phyloP scores from a whole-genome alignment of 1,140 invertebrate genomes.

The Eulimnadia texana region DNA sequence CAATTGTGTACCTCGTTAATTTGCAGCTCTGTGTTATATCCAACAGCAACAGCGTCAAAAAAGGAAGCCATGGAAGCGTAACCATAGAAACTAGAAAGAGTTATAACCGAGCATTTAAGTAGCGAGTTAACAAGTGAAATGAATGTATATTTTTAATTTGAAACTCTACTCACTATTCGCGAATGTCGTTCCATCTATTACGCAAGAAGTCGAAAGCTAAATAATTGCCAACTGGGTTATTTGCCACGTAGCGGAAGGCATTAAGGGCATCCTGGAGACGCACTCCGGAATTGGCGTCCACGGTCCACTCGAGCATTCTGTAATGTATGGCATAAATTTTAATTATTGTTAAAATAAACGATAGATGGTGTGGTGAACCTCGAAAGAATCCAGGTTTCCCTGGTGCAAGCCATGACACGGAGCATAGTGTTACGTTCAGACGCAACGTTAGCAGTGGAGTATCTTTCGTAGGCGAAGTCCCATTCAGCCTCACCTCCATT shows the following conservation, averaged over 20 bases:
- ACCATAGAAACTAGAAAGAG: not conserved
- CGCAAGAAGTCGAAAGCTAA: constrained; percentile 57
- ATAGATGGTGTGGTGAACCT: too few species aligned
- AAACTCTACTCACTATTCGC: constrained; percentile 56
- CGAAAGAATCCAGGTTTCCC: not conserved
- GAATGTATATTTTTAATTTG: too few species aligned
- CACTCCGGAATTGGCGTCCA: constrained; percentile 21
- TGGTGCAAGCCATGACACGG: not conserved
- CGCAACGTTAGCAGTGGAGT: constrained; percentile 50
- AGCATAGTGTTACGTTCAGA: not conserved
- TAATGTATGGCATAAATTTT: too few species aligned
- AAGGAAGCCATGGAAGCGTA: not conserved
- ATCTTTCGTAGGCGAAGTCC: constrained; percentile 62
- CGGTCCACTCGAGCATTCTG: constrained; percentile 22
- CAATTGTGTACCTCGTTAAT: not conserved
- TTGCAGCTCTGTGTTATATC: not conserved
- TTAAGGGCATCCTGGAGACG: constrained; percentile 24
- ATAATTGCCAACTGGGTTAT: constrained; percentile 27
- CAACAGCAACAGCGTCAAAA: not conserved
- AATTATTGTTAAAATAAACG: too few species aligned
- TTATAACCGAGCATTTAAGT: too few species aligned
- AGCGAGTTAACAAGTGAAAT: too few species aligned
- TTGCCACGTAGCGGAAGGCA: constrained; percentile 23
- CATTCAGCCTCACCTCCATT: constrained; percentile 57
- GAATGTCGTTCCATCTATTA: constrained; percentile 51